A percentile compares a stretch with the other conserved stretches of the same genome.
These are phyloP conservation scores for Phalacrocorax aristotelis DNA, from an alignment of 2,113 vertebrate genomes.

Conservation along the genomic window DNA sequence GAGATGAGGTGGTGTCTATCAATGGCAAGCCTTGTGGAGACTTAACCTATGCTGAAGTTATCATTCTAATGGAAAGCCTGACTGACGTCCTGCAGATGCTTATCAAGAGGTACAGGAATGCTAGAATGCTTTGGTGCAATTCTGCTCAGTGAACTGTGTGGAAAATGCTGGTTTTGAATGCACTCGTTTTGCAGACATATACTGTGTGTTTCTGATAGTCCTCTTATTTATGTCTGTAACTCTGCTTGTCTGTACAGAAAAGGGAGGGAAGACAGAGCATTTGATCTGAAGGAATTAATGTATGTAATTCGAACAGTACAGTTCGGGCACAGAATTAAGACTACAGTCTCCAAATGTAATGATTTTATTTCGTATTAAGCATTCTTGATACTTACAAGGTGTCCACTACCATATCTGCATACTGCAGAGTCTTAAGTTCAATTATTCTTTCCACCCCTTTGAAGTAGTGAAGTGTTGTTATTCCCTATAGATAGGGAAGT, in stretches of 20 bases:
- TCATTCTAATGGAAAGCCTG: slow-evolving; percentile 82
- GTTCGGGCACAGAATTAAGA: background rate
- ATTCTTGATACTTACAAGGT: background rate
- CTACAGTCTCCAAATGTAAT: background rate
- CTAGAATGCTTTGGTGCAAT: background rate
- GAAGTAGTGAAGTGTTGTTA: slow-evolving; percentile 39
- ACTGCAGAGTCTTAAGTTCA: background rate
- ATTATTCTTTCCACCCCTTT: background rate
- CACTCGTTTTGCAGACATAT: background rate
- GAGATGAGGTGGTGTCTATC: slow-evolving; percentile 90
- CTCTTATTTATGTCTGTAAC: background rate
- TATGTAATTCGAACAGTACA: background rate
- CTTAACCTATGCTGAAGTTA: slow-evolving; percentile 84
- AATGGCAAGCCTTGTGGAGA: slow-evolving; percentile 87
- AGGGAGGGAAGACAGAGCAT: background rate
- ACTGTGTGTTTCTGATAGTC: background rate
- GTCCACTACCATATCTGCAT: background rate
- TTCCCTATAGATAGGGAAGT: slow-evolving; percentile 40
- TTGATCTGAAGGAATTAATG: background rate
- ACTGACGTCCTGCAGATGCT: slow-evolving; percentile 86
- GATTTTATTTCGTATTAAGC: background rate
- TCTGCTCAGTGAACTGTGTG: background rate
- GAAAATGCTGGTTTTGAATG: background rate
- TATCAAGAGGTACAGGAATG: slow-evolving; percentile 85
- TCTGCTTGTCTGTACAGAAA: background rate